A percentile compares a stretch with the other conserved stretches of the same genome.
phyloP scores from a whole-genome alignment of 2,113 vertebrate genomes.

The Osmerus eperlanus region DNA sequence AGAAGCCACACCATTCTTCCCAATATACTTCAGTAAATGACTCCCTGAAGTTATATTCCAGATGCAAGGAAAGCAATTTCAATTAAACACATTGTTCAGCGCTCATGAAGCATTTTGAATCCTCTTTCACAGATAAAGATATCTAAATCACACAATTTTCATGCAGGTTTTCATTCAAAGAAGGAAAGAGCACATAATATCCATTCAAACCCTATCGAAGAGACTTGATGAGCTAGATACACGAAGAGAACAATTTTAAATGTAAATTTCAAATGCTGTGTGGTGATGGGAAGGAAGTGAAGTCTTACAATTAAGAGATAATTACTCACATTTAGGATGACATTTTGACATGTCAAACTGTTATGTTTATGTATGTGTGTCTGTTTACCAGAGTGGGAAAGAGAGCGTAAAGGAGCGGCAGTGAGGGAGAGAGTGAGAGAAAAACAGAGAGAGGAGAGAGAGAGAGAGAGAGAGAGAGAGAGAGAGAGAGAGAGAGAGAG shows the following conservation, averaged over 20 bases:
- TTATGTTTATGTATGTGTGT: not conserved
- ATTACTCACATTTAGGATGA: conserved; percentile 38
- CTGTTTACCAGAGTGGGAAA: not conserved
- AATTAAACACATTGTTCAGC: conserved; percentile 54
- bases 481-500: too few species aligned
- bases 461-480: not conserved
- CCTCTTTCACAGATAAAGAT: conserved; percentile 35
- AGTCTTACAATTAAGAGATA: conserved; percentile 45
- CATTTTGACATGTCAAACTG: conserved; percentile 31
- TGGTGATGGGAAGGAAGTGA: conserved; percentile 42
- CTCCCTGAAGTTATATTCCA: conserved; percentile 42
- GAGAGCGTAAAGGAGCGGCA: not conserved
- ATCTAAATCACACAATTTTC: conserved; percentile 27
- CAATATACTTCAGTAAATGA: conserved; percentile 25
- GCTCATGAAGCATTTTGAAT: conserved; percentile 40
- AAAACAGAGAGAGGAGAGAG: not conserved
- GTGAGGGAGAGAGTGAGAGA: conserved; percentile 20
- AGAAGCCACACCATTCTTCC: conserved; percentile 25
- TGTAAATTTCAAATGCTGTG: conserved; percentile 20
- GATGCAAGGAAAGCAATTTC: conserved; percentile 51
- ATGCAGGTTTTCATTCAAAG: conserved; percentile 24
- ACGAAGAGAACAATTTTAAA: conserved; percentile 33
- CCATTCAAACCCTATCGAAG: conserved; percentile 47
- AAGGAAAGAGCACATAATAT: conserved; percentile 22
- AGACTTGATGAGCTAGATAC: conserved; percentile 46